Evolutionary conservation across 1,140 invertebrate species (phyloP).

Genomic region (Sweltsa coloradensis): DNA sequence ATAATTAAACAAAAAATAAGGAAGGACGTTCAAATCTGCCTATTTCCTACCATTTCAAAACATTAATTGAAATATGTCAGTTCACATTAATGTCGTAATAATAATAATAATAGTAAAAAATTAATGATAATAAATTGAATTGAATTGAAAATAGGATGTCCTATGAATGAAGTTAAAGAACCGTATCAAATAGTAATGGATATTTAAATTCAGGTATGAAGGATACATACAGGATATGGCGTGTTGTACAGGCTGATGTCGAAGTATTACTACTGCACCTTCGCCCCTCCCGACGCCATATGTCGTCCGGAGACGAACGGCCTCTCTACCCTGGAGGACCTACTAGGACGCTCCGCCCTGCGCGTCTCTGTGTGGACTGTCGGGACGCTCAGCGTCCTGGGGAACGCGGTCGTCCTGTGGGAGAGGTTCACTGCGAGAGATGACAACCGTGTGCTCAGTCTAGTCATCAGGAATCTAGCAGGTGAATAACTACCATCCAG

Average conservation of each 20-base stretch:
- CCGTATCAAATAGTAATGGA: no score
- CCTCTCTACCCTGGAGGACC: conserved; percentile 50
- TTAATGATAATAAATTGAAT: no score
- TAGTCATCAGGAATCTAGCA: conserved; percentile 60
- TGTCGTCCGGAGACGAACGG: conserved; percentile 13
- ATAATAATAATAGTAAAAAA: no score
- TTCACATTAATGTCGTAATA: no score
- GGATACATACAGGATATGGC: not conserved
- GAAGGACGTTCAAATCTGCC: no score
- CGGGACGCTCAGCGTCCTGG: conserved; percentile 46
- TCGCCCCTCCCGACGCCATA: conserved; percentile 4
- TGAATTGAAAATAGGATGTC: no score
- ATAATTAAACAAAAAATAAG: no score
- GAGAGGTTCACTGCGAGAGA: conserved; percentile 46
- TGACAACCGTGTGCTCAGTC: conserved; percentile 43
- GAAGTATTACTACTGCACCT: conserved; percentile 13
- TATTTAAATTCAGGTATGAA: not conserved
- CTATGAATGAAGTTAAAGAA: no score
- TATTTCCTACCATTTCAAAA: no score
- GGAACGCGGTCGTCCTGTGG: conserved; percentile 55
- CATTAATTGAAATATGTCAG: no score
- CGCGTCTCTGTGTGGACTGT: conserved; percentile 60
- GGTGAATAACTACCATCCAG: conserved; percentile 30
- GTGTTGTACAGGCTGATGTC: conserved; percentile 9
- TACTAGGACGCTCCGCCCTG: conserved; percentile 48